Base-by-base conservation (phyloP, 1,140 invertebrate genomes). In the Drosophila sechellia region DNA sequence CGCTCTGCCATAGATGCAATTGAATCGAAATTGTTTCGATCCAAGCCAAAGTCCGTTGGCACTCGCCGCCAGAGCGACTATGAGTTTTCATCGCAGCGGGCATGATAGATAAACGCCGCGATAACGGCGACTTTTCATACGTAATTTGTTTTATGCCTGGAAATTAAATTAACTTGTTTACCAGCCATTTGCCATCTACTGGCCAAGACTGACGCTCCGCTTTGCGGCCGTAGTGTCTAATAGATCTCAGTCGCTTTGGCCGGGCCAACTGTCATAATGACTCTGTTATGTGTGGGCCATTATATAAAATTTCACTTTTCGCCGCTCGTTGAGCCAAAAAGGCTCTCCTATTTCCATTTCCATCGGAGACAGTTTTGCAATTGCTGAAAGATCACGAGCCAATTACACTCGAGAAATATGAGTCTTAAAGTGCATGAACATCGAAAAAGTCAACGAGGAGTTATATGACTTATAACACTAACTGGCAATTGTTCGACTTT, bases 101-200 rank as follows among this genome's bases (percentile, higher is more conserved):
- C 48, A 73, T 54, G 77, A 78, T 81, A 87, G 81, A 78, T 81
- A 86, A 86, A 81, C 65, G 58, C 61, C 31, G 42, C 84, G 83
- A 87, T 86, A 86, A 86, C 83, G 83, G 83, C 83, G 56, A 64
- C 65, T 79, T 75, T 87, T 86, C 71, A 89, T 89, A 86, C 79
- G 83, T 86, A 86, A 86, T 89, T 86, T 86, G 66, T 65, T 89
- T 89, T 83, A 83, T 86, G 83, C 85, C 75, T 89, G 83, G 75
- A 89, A 79, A 86, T 86, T 79, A 89, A 86, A 86, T 86, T 87
- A 86, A 86, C 83, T 86, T 81, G 83, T 86, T 86, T 86, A 27
- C 59, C 66, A 81, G 61, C 72, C 50, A 34, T 37, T 71, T 59
- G 22, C 70, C 65, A 68, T 50, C 73, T 50, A 50, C 61, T 64